phyloP scores from a whole-genome alignment of 2,113 vertebrate genomes.

The Xerus inauris region DNA sequence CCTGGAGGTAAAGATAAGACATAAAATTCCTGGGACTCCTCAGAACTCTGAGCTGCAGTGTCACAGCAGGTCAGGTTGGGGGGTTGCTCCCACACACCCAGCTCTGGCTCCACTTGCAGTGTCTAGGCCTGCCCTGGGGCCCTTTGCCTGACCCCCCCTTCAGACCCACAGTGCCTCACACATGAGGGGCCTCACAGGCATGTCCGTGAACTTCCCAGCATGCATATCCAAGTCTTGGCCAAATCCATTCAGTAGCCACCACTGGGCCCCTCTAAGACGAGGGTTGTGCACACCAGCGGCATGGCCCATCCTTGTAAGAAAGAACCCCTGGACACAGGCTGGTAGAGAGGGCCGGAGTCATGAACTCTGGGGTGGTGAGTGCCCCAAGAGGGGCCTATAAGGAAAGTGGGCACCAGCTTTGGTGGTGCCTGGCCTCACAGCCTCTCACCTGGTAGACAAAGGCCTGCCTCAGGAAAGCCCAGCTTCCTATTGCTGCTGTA shows the following conservation, averaged over 20 bases:
- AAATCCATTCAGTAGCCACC: not conserved
- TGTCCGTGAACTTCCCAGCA: not conserved
- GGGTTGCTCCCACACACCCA: no score
- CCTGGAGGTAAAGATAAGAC: not conserved
- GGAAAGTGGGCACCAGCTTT: not conserved
- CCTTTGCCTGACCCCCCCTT: not conserved
- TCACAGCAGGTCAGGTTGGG: rapidly evolving
- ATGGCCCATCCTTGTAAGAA: no score
- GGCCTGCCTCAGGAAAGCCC: not conserved
- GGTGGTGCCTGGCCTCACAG: no score
- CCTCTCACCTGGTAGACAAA: not conserved
- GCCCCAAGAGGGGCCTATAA: not conserved
- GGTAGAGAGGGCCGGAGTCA: not conserved
- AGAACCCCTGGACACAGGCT: not conserved
- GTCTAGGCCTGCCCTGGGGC: not conserved
- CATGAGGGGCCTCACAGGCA: no score
- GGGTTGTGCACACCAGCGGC: no score
- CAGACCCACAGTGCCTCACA: not conserved
- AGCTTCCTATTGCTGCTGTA: no score
- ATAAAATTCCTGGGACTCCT: not conserved
- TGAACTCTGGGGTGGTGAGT: not conserved
- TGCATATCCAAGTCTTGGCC: not conserved
- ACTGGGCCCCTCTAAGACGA: not conserved
- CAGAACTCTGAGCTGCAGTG: not conserved
- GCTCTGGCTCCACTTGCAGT: not conserved